Evolutionary conservation across 92 coral and sea anemone species (phyloP).

Genomic region (Epizoanthus fatuus): DNA sequence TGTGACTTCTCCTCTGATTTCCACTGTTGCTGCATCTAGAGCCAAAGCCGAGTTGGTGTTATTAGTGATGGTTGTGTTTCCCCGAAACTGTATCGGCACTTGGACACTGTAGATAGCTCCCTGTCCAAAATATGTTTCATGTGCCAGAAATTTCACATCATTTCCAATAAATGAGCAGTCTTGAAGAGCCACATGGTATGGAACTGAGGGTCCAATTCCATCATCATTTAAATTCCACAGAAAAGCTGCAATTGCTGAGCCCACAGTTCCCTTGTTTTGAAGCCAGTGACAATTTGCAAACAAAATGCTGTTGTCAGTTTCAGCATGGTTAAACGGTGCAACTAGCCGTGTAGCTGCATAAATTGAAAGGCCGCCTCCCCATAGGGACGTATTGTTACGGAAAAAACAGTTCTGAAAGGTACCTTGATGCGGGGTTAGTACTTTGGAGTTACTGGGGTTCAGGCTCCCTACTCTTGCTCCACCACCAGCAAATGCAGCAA

Average conservation of each 20-base stretch:
- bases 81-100: constrained; percentile 55
- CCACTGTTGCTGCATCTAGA: constrained; percentile 67
- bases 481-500: constrained; percentile 65
- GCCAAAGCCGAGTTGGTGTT: constrained; percentile 71
- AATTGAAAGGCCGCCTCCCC: constrained; percentile 78
- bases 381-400: constrained; percentile 51
- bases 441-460: not conserved
- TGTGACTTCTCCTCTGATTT: constrained; percentile 58
- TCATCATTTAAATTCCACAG: constrained; percentile 61
- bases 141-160: constrained; percentile 28
- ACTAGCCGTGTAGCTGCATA: constrained; percentile 66
- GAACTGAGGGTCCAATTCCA: constrained; percentile 58
- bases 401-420: constrained; percentile 58
- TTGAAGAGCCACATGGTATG: constrained; percentile 56
- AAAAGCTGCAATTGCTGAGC: constrained; percentile 73
- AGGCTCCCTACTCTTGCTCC: constrained; percentile 56
- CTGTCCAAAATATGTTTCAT: constrained; percentile 58
- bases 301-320: constrained; percentile 20
- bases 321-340: constrained; percentile 16
- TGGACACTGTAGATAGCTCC: constrained; percentile 74
- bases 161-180: constrained; percentile 47
- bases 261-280: constrained; percentile 65
- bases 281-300: constrained; percentile 63
- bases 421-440: constrained; percentile 43
- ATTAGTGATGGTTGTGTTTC: constrained; percentile 45